Percentiles rank a stretch among this genome's conserved stretches.
Conservation (phyloP, 2,113 vertebrate species). For the Oreochromis spilurus region DNA sequence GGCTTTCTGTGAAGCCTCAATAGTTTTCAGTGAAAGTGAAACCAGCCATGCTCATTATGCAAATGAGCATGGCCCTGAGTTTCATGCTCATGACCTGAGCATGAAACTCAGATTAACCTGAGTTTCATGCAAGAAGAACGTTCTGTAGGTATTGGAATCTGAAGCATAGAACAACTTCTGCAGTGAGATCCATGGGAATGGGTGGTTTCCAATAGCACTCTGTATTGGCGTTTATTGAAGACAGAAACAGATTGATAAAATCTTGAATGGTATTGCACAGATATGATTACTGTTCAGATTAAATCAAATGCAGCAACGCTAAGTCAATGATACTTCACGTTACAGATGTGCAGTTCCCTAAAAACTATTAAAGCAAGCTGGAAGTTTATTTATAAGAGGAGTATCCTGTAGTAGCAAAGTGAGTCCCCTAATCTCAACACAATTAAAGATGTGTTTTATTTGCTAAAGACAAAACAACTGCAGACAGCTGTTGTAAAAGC, state of each 20-base stretch:
- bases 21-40: not conserved
- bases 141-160: not conserved
- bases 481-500: not conserved
- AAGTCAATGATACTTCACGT: not conserved
- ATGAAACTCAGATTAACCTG: not conserved
- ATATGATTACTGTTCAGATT: not conserved
- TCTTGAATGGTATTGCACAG: not conserved
- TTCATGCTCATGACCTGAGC: not conserved
- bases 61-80: not conserved
- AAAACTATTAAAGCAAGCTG: not conserved
- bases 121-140: not conserved
- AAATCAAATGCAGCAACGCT: not conserved
- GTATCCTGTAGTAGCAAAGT: not conserved
- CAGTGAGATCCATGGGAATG: not conserved
- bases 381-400: not conserved
- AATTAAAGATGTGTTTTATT: not conserved
- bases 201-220: not conserved
- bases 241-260: not conserved
- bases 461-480: not conserved
- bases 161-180: not conserved
- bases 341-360: not conserved
- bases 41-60: not conserved
- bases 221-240: not conserved
- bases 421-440: not conserved
- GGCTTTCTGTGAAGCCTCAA: not conserved